Evolutionary conservation across 2,797 vertebrate genomes (phyloP).

Genomic region (Rhincodon typus): DNA sequence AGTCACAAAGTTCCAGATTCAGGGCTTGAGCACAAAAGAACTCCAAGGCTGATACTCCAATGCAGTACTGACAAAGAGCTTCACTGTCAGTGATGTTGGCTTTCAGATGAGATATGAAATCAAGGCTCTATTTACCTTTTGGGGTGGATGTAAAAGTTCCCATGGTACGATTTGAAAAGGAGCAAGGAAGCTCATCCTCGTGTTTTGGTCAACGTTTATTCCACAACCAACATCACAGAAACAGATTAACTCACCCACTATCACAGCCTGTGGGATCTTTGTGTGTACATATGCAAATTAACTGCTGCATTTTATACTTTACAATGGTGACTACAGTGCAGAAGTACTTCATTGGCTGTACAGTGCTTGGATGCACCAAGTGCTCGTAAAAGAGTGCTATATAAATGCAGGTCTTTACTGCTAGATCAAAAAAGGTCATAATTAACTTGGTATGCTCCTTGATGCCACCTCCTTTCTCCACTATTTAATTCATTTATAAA

Average conservation of each 20-base stretch:
- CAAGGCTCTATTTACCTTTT: background rate
- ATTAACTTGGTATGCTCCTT: background rate
- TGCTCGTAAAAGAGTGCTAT: background rate
- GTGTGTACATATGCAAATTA: no score
- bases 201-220: background rate
- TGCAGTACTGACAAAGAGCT: background rate
- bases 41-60: no score
- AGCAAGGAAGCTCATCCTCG: background rate
- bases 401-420: background rate
- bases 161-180: background rate
- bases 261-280: no score
- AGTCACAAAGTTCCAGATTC: background rate
- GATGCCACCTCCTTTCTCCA: background rate
- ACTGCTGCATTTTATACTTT: no score
- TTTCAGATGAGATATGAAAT: background rate
- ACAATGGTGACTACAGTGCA: background rate
- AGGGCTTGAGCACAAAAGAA: background rate
- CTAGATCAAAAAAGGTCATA: background rate
- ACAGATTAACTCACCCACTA: no score
- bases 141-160: background rate
- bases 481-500: background rate
- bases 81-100: background rate
- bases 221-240: background rate
- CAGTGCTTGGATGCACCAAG: background rate
- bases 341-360: background rate